Evolutionary conservation across 2,888 invertebrate genomes (phyloP).

Genomic region (Gasteruption jaculator): DNA sequence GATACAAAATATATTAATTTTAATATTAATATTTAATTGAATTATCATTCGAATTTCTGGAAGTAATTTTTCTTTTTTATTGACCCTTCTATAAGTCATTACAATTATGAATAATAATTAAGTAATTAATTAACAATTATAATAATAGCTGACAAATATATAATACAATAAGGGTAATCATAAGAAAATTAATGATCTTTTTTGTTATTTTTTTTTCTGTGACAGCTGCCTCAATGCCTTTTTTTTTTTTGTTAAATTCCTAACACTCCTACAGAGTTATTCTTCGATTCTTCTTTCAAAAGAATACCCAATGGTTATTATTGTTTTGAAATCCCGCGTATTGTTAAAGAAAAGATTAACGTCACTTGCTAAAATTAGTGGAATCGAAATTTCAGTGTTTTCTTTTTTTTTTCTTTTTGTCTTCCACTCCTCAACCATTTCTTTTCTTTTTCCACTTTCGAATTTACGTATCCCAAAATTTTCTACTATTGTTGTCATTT

Average conservation of each 20-base stretch:
- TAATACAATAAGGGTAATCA: slow-evolving; percentile 48
- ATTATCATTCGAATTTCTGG: too few species aligned
- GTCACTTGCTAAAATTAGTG: too few species aligned
- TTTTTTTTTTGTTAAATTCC: slow-evolving; percentile 40
- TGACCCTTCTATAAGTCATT: slow-evolving; percentile 41
- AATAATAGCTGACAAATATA: slow-evolving; percentile 45
- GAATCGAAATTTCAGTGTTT: slow-evolving; percentile 8
- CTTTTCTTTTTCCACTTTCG: too few species aligned
- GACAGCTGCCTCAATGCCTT: slow-evolving; percentile 53
- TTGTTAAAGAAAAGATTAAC: too few species aligned
- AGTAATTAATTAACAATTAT: slow-evolving; percentile 43
- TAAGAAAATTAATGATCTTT: slow-evolving; percentile 47
- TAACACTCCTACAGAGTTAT: slow-evolving; percentile 49
- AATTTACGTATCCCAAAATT: too few species aligned
- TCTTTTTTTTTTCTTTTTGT: slow-evolving; percentile 6
- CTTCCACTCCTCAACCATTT: too few species aligned
- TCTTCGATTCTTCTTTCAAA: slow-evolving; percentile 22
- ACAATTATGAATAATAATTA: slow-evolving; percentile 41
- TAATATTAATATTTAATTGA: too few species aligned
- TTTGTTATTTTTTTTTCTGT: slow-evolving; percentile 42
- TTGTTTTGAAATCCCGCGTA: too few species aligned
- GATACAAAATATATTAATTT: too few species aligned
- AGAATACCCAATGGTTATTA: slow-evolving; percentile 13
- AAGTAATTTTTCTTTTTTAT: slow-evolving; percentile 40
- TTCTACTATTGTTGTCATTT: too few species aligned